Evolutionary conservation across 2,113 vertebrate genomes (phyloP).

Genomic region (Cheilinus undulatus): DNA sequence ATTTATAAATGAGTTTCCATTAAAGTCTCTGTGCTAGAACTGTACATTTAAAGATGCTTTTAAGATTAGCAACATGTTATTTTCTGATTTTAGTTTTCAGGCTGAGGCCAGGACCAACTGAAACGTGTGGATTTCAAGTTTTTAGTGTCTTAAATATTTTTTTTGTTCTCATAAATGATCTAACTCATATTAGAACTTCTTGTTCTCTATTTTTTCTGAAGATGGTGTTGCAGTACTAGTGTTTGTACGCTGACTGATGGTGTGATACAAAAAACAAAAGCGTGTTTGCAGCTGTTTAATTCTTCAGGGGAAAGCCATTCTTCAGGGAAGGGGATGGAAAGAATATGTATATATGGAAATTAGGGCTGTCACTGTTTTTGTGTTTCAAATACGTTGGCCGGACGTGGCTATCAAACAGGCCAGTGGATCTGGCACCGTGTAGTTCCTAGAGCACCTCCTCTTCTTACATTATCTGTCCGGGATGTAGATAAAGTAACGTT

Average conservation of each 20-base stretch:
- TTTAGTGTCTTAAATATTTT: slow-evolving; percentile 28
- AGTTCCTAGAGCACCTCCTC: no score
- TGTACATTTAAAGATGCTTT: slow-evolving; percentile 59
- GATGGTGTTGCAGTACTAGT: slow-evolving; percentile 26
- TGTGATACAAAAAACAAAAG: slow-evolving; percentile 29
- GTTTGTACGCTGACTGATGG: slow-evolving; percentile 35
- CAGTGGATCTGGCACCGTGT: no score
- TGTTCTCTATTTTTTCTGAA: slow-evolving; percentile 39
- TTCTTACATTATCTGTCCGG: no score
- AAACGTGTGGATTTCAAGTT: slow-evolving; percentile 46
- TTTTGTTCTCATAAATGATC: slow-evolving; percentile 59
- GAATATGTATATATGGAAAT: no score
- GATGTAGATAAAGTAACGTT: no score
- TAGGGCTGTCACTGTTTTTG: no score
- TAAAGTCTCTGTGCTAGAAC: slow-evolving; percentile 57
- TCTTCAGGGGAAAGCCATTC: slow-evolving; percentile 60
- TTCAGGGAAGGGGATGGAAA: slow-evolving; percentile 7
- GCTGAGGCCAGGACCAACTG: slow-evolving; percentile 58
- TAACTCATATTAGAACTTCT: slow-evolving; percentile 45
- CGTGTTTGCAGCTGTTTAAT: slow-evolving; percentile 38
- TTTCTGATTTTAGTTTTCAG: not conserved
- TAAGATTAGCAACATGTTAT: slow-evolving; percentile 20
- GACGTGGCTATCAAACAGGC: no score
- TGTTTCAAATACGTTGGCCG: no score
- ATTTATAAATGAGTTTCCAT: slow-evolving; percentile 69